These are phyloP conservation scores for Drosophila kokeensis DNA, from an alignment of 2,888 invertebrate species.

Conservation along the genomic window DNA sequence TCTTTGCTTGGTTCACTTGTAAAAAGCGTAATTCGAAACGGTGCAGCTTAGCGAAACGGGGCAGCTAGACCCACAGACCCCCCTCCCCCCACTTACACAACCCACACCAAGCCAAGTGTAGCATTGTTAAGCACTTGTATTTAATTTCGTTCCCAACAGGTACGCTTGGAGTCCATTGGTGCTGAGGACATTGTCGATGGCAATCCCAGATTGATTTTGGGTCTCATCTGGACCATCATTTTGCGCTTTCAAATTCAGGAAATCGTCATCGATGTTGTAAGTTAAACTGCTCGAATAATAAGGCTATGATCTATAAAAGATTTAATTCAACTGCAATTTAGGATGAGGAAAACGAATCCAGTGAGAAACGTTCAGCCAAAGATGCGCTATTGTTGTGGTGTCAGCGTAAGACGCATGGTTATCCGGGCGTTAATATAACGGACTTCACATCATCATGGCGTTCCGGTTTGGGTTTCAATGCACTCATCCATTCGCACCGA, in stretches of 20 bases:
- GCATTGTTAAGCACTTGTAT: constrained; percentile 40
- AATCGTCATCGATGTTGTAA: constrained; percentile 97
- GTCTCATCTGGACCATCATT: constrained; percentile 99
- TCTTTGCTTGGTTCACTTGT: constrained; percentile 52
- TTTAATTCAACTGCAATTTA: constrained; percentile 75
- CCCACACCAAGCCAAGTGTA: not conserved
- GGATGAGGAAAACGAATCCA: constrained; percentile 98
- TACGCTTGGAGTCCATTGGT: constrained; percentile 98
- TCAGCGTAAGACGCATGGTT: constrained; percentile 98
- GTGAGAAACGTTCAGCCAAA: constrained; percentile 99
- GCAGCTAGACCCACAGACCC: constrained; percentile 6
- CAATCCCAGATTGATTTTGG: constrained; percentile 97
- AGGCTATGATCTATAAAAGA: not conserved
- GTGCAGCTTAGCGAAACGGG: constrained; percentile 52
- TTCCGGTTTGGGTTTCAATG: constrained; percentile 98
- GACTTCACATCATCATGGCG: constrained; percentile 98
- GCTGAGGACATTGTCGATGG: constrained; percentile 99
- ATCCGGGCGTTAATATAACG: constrained; percentile 94
- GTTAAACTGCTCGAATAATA: constrained; percentile 76
- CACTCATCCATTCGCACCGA: constrained; percentile 98
- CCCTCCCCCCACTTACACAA: not conserved
- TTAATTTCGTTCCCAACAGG: constrained; percentile 86
- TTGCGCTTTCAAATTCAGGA: constrained; percentile 99
- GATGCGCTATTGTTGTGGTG: constrained; percentile 99
- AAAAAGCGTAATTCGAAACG: constrained; percentile 57